Conservation (phyloP, 2,797 vertebrate genomes). For the Sebastes jordani region DNA sequence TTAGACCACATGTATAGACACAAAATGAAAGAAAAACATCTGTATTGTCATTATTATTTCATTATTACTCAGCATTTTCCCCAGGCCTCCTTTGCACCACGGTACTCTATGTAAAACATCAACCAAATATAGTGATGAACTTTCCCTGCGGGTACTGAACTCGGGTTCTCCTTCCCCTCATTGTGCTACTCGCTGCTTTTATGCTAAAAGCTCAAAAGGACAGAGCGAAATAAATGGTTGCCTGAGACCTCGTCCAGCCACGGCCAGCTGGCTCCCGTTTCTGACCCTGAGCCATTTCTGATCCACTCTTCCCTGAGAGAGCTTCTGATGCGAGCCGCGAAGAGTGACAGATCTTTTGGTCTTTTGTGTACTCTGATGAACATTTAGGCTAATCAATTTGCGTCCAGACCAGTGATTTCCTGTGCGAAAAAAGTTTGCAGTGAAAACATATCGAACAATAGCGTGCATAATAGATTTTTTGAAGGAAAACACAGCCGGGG, state of each 20-base stretch:
- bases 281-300: conserved; percentile 59
- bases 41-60: conserved; percentile 9
- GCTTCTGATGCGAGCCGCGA: conserved; percentile 41
- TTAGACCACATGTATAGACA: not conserved
- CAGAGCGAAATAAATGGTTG: conserved; percentile 54
- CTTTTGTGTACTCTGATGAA: conserved; percentile 56
- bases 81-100: conserved; percentile 5
- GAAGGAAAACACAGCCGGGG: not conserved
- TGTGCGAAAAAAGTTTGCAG: conserved; percentile 58
- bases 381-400: conserved; percentile 73
- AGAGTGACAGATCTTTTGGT: conserved; percentile 56
- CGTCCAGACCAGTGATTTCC: conserved; percentile 62
- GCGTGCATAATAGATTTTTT: conserved; percentile 32
- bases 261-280: conserved; percentile 60
- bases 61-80: not conserved
- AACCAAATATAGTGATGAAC: conserved; percentile 58
- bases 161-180: conserved; percentile 45
- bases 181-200: conserved; percentile 62
- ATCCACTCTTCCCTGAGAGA: conserved; percentile 38
- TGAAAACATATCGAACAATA: conserved; percentile 51
- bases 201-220: conserved; percentile 68
- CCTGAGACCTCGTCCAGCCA: conserved; percentile 45
- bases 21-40: not conserved
- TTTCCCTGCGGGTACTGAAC: conserved; percentile 45
- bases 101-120: conserved; percentile 40